Percentiles rank a stretch among this genome's conserved stretches.
phyloP scores from a whole-genome alignment of 2,888 invertebrate genomes.

The Geotrupes spiniger region DNA sequence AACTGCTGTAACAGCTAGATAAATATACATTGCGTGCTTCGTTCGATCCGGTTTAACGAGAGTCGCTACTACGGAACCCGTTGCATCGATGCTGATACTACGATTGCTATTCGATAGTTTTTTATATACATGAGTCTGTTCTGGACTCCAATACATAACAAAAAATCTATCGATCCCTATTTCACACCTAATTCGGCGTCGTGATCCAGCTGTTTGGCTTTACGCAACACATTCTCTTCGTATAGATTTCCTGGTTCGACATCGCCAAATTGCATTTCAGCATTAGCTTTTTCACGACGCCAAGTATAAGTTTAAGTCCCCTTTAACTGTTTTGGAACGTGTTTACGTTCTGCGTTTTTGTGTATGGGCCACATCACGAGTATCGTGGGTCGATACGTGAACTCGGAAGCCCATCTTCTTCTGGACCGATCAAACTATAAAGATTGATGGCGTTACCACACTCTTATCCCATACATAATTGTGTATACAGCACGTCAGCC shows the following conservation, averaged over 20 bases:
- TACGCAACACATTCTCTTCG: not conserved
- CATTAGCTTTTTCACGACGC: not conserved
- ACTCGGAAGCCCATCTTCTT: not conserved
- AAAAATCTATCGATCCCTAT: not conserved
- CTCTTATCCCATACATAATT: too few species aligned
- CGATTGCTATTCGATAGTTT: not conserved
- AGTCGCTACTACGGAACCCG: not conserved
- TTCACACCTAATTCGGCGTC: not conserved
- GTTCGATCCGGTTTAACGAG: not conserved
- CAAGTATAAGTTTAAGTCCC: not conserved
- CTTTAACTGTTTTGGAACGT: not conserved
- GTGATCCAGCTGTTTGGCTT: not conserved
- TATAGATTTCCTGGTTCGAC: not conserved
- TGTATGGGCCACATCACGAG: not conserved
- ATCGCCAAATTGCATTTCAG: not conserved
- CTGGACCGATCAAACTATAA: not conserved
- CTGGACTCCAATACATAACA: not conserved
- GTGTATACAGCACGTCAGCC: too few species aligned
- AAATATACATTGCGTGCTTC: not conserved
- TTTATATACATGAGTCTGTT: not conserved
- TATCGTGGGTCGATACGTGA: not conserved
- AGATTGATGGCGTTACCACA: not conserved
- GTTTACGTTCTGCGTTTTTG: not conserved
- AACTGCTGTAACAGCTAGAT: not conserved
- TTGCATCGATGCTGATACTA: too few species aligned